Evolutionary conservation across 2,797 vertebrate genomes (phyloP).

Genomic region (Tragelaphus eurycerus): DNA sequence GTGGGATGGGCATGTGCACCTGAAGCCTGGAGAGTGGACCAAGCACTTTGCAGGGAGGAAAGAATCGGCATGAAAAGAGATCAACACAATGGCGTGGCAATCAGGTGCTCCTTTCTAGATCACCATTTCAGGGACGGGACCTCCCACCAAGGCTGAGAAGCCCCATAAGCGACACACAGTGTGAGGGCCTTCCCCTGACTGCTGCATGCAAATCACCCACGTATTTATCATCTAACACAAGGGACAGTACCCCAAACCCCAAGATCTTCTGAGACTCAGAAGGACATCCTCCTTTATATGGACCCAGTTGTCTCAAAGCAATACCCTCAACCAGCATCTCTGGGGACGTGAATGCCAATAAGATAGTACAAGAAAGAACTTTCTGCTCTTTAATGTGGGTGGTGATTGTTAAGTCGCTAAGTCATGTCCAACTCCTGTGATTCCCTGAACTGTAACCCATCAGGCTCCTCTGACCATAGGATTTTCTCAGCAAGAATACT

Average conservation of each 20-base stretch:
- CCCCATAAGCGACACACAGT: not conserved
- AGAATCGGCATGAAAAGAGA: not conserved
- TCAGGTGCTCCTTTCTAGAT: not conserved
- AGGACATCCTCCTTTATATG: not conserved
- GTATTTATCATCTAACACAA: not conserved
- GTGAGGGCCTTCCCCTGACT: not conserved
- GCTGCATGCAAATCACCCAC: not conserved
- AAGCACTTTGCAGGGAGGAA: not conserved
- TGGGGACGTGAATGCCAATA: not conserved
- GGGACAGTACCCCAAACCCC: not conserved
- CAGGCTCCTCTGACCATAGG: not conserved
- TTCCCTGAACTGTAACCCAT: not conserved
- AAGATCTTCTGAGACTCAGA: not conserved
- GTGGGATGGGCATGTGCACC: fast-evolving
- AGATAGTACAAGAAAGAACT: not conserved
- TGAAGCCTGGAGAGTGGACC: not conserved
- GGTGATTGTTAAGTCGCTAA: not conserved
- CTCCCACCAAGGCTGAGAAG: not conserved
- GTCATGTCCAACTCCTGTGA: not conserved
- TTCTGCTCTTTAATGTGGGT: not conserved
- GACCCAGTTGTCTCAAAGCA: not conserved
- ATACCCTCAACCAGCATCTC: not conserved
- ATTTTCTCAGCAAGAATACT: not conserved
- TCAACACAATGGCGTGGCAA: not conserved
- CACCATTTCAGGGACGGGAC: not conserved